Base-by-base conservation (phyloP, 2,797 vertebrate species). In the Tragelaphus oryx region DNA sequence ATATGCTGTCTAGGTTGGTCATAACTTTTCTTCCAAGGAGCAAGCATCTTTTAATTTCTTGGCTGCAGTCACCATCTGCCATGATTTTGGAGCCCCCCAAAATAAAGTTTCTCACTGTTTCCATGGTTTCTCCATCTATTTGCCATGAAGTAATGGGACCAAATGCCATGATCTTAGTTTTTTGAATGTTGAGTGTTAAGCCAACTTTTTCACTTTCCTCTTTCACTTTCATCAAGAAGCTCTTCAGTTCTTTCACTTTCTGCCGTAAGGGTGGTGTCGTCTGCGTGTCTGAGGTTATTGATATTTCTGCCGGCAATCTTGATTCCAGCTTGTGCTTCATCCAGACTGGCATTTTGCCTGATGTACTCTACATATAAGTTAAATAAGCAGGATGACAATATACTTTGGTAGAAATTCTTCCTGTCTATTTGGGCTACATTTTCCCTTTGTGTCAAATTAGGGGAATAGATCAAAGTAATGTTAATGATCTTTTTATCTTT, bases 401-500 rank as follows among this genome's bases (percentile, higher is more conserved):
- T 68, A 78, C 50, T 91, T 92, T 93, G 81, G 50, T 80, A 93
- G 78, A 84, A 97, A 85, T 20, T 41, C 18, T 87, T 90, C 3
- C 16, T 80, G n/a, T 37, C 11, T 54, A 11, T 44, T 95, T 93
- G 8, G 33, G 24, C 14, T 89, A 13, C 37, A 52, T 92, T 96
- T 83, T 59, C 22, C 37, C 28, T 74, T 57, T 92, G 50, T 95
- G 24, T 82, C 71, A 95, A 54, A 89, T 91, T 80, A 95, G 41
- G 28, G 28, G 30, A 60, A 6, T 79, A 44, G 8, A 75, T 82
- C 79, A 95, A 92, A 93, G 20, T 33, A 83, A 95, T 80, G 17
- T 81, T 89, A 90, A 85, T 93, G 44, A 55, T 37, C n/a, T 33
- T 79, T 91, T 90, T 92, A 95, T 93, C 62, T 89, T 87, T 93